phyloP scores from a whole-genome alignment of 1,140 invertebrate species.

The Aphelinus atriplicis region DNA sequence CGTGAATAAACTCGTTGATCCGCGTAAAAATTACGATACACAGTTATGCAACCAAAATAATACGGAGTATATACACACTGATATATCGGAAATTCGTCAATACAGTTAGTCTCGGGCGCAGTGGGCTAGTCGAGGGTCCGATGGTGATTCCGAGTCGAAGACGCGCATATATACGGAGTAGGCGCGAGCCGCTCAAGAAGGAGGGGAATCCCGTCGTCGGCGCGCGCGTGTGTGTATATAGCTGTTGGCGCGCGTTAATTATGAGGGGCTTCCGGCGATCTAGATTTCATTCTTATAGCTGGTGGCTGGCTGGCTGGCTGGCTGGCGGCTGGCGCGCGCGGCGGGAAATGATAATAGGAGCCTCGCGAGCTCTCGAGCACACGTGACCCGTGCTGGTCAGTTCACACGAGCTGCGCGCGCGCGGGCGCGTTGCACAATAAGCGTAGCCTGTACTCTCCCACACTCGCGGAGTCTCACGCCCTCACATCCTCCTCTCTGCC shows the following conservation, averaged over 20 bases:
- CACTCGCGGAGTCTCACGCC: conserved; percentile 66
- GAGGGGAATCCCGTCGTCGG: conserved; percentile 23
- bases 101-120: too few relatives aligned
- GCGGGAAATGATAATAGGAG: conserved; percentile 66
- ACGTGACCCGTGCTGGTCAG: conserved; percentile 68
- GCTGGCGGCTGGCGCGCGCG: conserved; percentile 43
- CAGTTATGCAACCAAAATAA: too few relatives aligned
- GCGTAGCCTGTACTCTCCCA: conserved; percentile 63
- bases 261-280: conserved; percentile 66
- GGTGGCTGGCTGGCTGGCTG: too few relatives aligned
- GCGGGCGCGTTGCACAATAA: not conserved
- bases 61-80: too few relatives aligned
- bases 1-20: too few relatives aligned
- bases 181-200: not conserved
- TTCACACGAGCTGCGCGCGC: conserved; percentile 63
- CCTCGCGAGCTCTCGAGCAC: conserved; percentile 23
- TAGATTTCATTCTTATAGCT: conserved; percentile 66
- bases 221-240: conserved; percentile 45
- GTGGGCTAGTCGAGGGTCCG: too few relatives aligned
- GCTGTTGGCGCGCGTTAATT: conserved; percentile 61
- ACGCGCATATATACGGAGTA: too few relatives aligned
- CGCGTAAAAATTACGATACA: too few relatives aligned
- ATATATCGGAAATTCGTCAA: too few relatives aligned
- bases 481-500: conserved; percentile 63
- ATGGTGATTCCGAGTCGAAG: too few relatives aligned